These are phyloP conservation scores for Octomys mimax DNA, from an alignment of 2,797 vertebrate genomes.

Conservation along the genomic window DNA sequence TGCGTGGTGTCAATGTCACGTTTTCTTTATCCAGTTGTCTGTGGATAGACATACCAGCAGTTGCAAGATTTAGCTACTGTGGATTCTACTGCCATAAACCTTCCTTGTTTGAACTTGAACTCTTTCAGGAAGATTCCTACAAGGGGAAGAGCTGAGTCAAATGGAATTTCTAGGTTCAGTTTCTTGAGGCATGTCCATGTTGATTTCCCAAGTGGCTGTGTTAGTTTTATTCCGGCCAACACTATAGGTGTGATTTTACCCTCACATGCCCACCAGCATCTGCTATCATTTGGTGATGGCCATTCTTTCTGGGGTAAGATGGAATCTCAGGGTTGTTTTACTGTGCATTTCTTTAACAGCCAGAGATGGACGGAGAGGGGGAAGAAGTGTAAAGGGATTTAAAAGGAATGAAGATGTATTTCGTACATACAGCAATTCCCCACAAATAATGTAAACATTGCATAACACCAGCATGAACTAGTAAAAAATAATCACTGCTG, in stretches of 20 bases:
- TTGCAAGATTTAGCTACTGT: not conserved
- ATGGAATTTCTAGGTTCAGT: not conserved
- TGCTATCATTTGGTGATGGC: not conserved
- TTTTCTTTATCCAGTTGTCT: not conserved
- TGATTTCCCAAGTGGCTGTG: not conserved
- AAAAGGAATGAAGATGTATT: not conserved
- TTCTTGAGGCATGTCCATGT: not conserved
- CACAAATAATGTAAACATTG: not conserved
- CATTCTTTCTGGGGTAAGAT: not conserved
- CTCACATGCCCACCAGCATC: not conserved
- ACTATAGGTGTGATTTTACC: not conserved
- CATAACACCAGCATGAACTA: not conserved
- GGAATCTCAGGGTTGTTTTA: not conserved
- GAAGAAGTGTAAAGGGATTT: not conserved
- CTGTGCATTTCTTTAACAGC: not conserved
- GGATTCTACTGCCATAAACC: not conserved
- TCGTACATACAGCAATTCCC: not conserved
- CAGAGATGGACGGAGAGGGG: not conserved
- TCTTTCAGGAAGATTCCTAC: not conserved
- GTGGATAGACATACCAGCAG: not conserved
- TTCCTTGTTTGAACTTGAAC: not conserved
- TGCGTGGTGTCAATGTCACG: not conserved
- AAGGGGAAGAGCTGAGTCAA: not conserved
- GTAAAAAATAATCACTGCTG: not conserved
- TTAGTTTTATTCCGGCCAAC: not conserved